Evolutionary conservation across 2,888 invertebrate species (phyloP).

Genomic region (Pteria penguin): DNA sequence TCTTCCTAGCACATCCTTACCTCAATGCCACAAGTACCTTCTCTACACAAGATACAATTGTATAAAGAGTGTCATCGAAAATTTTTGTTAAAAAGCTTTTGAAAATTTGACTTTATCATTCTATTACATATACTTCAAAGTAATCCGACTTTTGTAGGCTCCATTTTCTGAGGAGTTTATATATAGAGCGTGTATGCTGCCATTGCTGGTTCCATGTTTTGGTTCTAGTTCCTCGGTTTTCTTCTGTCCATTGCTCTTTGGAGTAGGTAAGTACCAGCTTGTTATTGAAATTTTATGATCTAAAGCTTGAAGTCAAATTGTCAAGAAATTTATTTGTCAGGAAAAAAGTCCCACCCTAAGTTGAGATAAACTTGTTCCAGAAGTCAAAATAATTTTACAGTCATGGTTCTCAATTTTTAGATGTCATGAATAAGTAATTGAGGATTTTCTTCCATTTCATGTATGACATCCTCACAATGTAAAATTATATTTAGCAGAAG

Average conservation of each 20-base stretch:
- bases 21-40: too few species aligned
- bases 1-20: too few species aligned
- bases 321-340: too few species aligned
- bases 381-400: not conserved
- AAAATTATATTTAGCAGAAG: too few species aligned
- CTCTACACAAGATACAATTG: not conserved
- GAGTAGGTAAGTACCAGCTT: conserved; percentile 86
- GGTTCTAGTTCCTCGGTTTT: conserved; percentile 88
- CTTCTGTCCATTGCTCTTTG: conserved; percentile 94
- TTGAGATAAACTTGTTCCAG: too few species aligned
- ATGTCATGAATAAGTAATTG: too few species aligned
- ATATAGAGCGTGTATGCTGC: conserved; percentile 96
- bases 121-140: too few species aligned
- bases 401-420: not conserved
- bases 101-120: too few species aligned
- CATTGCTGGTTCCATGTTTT: conserved; percentile 91
- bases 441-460: too few species aligned
- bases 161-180: conserved; percentile 97
- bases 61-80: not conserved
- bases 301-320: not conserved
- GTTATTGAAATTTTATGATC: not conserved
- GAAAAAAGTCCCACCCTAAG: too few species aligned
- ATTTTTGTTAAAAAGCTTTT: too few species aligned
- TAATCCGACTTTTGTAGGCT: conserved; percentile 83
- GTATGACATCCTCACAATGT: too few species aligned